These are phyloP conservation scores for Mustelus asterias DNA, from an alignment of 2,113 vertebrate genomes.

Conservation along the genomic window DNA sequence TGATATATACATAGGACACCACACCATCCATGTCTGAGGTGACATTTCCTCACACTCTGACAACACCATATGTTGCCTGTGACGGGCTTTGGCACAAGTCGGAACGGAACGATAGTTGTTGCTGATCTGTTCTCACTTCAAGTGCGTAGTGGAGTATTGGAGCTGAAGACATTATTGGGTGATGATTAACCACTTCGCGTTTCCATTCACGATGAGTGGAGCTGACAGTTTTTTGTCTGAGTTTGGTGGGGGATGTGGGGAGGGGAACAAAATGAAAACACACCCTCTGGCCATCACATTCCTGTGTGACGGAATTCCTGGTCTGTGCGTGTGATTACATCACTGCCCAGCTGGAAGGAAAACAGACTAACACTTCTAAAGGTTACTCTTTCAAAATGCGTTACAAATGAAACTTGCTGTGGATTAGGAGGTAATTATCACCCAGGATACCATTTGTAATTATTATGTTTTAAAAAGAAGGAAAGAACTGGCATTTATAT, in stretches of 20 bases:
- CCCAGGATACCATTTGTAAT: background rate
- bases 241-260: background rate
- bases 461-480: background rate
- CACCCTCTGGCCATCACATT: background rate
- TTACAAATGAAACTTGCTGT: background rate
- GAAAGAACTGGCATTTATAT: background rate
- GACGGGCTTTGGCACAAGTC: background rate
- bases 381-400: background rate
- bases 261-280: background rate
- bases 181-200: background rate
- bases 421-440: background rate
- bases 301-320: background rate
- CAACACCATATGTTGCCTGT: background rate
- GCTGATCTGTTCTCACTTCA: background rate
- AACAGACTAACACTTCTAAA: background rate
- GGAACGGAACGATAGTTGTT: background rate
- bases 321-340: background rate
- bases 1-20: conserved; percentile 7
- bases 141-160: background rate
- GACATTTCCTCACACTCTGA: background rate
- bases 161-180: background rate
- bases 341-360: background rate
- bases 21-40: background rate
- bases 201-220: background rate
- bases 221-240: background rate